These are phyloP conservation scores for Odontamblyopus rebecca DNA, from an alignment of 2,797 vertebrate genomes.

Conservation along the genomic window DNA sequence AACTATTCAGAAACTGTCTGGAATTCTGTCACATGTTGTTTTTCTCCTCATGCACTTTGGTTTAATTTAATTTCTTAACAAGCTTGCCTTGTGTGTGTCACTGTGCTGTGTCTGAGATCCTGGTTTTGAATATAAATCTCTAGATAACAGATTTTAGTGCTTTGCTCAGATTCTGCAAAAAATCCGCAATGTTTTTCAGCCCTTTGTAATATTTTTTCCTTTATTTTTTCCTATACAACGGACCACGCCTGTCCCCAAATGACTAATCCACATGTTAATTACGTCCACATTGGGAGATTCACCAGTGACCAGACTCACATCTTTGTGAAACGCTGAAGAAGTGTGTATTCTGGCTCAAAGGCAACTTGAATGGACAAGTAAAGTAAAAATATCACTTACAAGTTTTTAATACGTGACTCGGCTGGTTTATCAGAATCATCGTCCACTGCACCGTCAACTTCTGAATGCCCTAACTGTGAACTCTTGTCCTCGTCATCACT, in stretches of 20 bases:
- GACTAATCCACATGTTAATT: too few relatives aligned
- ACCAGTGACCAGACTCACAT: too few relatives aligned
- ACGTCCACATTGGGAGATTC: too few relatives aligned
- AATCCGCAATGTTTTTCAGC: too few relatives aligned
- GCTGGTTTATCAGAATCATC: conserved; percentile 76
- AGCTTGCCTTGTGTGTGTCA: background rate
- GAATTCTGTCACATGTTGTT: conserved; percentile 1
- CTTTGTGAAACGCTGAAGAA: too few relatives aligned
- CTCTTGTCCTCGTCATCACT: conserved; percentile 86
- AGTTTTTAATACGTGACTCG: conserved; percentile 87
- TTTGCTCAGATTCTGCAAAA: too few relatives aligned
- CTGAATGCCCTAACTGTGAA: conserved; percentile 68
- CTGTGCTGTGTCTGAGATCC: background rate
- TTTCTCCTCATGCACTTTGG: background rate
- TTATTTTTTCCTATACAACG: too few relatives aligned
- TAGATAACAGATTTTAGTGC: too few relatives aligned
- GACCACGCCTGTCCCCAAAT: too few relatives aligned
- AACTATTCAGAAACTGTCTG: background rate
- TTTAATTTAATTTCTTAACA: background rate
- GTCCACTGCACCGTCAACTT: conserved; percentile 60
- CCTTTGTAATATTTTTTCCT: too few relatives aligned
- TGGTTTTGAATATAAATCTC: background rate
- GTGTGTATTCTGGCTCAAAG: too few relatives aligned
- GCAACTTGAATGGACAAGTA: background rate
- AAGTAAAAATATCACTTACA: conserved; percentile 80